Conservation (phyloP, 2,888 invertebrate species). For the Bursaphelenchus okinawaensis region DNA sequence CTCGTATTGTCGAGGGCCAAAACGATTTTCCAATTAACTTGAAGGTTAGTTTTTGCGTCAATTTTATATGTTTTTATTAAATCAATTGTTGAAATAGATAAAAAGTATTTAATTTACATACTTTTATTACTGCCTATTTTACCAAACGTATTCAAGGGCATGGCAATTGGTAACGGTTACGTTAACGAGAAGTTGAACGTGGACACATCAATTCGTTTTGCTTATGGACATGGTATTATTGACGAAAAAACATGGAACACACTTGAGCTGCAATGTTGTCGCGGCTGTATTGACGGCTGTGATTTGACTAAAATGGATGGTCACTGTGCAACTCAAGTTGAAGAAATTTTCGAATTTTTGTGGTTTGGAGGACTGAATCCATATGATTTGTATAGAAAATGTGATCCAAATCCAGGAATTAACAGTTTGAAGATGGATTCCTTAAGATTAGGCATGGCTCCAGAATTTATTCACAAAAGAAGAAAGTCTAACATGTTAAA, state of each 20-base stretch:
- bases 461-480: constrained; percentile 12
- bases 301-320: constrained; percentile 43
- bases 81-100: too few relatives aligned
- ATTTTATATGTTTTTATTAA: too few relatives aligned
- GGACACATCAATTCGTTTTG: constrained; percentile 56
- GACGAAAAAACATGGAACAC: constrained; percentile 53
- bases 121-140: too few relatives aligned
- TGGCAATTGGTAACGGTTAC: constrained; percentile 57
- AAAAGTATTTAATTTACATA: too few relatives aligned
- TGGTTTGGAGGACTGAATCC: constrained; percentile 56
- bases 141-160: constrained; percentile 43
- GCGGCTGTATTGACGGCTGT: constrained; percentile 45
- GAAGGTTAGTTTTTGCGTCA: too few relatives aligned
- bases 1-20: constrained; percentile 57
- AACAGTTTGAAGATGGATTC: constrained; percentile 43
- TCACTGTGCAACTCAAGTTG: constrained; percentile 33
- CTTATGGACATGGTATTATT: constrained; percentile 57
- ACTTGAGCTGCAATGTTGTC: constrained; percentile 15
- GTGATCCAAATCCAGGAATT: constrained; percentile 48
- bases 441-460: constrained; percentile 36
- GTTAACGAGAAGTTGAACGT: constrained; percentile 54
- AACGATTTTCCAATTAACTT: constrained; percentile 52
- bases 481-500: background rate
- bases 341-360: constrained; percentile 55
- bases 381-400: constrained; percentile 40